These are phyloP conservation scores for Tolmerus cingulatus DNA, from an alignment of 2,888 invertebrate genomes.

Conservation along the genomic window DNA sequence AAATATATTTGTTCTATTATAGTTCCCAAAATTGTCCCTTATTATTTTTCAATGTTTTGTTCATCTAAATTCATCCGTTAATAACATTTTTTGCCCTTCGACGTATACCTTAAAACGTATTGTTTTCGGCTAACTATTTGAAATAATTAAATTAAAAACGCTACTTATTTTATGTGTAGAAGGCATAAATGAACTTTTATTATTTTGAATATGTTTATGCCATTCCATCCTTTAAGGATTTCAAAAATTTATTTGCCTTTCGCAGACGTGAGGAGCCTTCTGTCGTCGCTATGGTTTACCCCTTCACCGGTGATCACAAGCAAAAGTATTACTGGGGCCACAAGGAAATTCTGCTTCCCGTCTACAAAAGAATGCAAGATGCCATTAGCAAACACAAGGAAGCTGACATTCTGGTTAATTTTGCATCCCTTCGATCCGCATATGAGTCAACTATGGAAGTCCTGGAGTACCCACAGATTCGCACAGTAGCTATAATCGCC, in stretches of 20 bases:
- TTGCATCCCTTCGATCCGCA: constrained; percentile 96
- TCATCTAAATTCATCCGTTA: too few species aligned
- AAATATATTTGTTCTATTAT: too few species aligned
- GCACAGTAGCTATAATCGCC: constrained; percentile 97
- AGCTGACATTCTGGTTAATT: constrained; percentile 94
- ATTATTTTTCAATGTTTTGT: too few species aligned
- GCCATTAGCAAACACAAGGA: constrained; percentile 95
- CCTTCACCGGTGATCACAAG: constrained; percentile 98
- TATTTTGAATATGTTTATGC: background rate
- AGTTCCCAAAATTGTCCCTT: too few species aligned
- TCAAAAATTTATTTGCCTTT: constrained; percentile 67
- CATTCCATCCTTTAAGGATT: background rate
- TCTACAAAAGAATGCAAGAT: constrained; percentile 97
- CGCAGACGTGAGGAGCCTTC: constrained; percentile 84
- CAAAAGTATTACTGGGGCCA: constrained; percentile 99
- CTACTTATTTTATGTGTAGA: too few species aligned
- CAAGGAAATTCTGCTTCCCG: constrained; percentile 91
- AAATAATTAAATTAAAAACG: too few species aligned
- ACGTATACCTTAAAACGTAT: too few species aligned
- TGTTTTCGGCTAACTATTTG: too few species aligned
- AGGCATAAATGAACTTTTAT: too few species aligned
- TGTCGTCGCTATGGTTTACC: constrained; percentile 96
- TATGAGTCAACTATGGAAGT: constrained; percentile 97
- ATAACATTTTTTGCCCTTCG: too few species aligned
- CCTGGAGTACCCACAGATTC: constrained; percentile 91